phyloP scores from a whole-genome alignment of 2,888 invertebrate species.

The Drosophila kokeensis region DNA sequence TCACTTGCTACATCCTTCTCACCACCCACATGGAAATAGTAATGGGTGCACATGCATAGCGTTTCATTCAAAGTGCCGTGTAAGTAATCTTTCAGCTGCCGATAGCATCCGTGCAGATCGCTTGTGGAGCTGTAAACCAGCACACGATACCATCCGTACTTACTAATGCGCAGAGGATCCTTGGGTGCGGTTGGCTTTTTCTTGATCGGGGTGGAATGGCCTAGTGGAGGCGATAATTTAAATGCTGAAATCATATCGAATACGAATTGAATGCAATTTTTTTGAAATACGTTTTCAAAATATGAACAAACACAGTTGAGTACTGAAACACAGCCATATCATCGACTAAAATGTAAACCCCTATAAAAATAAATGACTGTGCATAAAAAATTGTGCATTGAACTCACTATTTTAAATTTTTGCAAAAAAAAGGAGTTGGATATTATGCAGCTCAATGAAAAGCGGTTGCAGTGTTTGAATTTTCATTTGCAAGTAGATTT shows the following conservation, averaged over 20 bases:
- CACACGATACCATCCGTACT: constrained; percentile 7
- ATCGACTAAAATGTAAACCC: not conserved
- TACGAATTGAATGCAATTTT: not conserved
- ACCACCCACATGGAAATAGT: constrained; percentile 8
- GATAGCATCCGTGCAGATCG: not conserved
- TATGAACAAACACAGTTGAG: not conserved
- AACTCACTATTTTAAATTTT: not conserved
- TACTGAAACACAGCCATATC: not conserved
- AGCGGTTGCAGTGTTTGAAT: constrained; percentile 13
- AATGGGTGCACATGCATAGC: not conserved
- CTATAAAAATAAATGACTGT: not conserved
- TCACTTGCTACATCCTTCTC: not conserved
- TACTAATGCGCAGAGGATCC: not conserved
- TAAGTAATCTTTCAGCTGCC: not conserved
- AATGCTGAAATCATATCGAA: not conserved
- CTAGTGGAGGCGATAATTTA: not conserved
- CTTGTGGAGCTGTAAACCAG: not conserved
- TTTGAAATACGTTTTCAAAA: not conserved
- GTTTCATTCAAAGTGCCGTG: not conserved
- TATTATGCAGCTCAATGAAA: constrained; percentile 30
- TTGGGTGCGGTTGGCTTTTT: not conserved
- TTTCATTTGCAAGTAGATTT: constrained; percentile 14
- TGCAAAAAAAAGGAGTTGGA: not conserved
- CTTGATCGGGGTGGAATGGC: not conserved
- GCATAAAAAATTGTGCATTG: not conserved